Conservation (phyloP, 1,140 invertebrate species). For the roundworm (Caenorhabditis elegans) region DNA sequence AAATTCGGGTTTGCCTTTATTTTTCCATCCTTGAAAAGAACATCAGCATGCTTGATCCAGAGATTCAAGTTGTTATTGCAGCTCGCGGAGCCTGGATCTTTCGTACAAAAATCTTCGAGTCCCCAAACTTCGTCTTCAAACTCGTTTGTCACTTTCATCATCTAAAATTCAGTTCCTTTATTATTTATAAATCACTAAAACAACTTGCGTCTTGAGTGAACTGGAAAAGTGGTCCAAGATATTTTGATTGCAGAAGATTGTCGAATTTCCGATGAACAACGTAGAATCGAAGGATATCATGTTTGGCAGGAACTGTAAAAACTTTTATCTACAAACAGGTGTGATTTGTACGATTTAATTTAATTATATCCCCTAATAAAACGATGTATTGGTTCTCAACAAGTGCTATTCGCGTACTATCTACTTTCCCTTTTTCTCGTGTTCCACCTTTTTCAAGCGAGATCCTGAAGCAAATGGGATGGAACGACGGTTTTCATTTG, state of each 20-base stretch:
- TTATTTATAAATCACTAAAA: background rate
- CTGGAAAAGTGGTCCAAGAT: conserved; percentile 56
- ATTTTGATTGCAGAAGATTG: conserved; percentile 63
- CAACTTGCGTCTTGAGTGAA: conserved; percentile 64
- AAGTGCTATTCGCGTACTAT: background rate
- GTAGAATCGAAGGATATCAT: conserved; percentile 65
- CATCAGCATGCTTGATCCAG: conserved; percentile 66
- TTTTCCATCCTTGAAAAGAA: conserved; percentile 59
- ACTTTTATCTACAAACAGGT: background rate
- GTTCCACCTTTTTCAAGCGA: background rate
- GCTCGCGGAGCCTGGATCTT: conserved; percentile 47
- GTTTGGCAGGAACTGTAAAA: conserved; percentile 43
- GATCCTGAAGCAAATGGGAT: background rate
- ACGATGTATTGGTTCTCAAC: background rate
- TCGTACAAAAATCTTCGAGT: conserved; percentile 65
- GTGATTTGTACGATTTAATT: background rate
- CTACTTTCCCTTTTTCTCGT: conserved; percentile 2
- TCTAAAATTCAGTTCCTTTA: background rate
- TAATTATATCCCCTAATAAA: background rate
- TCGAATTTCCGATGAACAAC: conserved; percentile 64
- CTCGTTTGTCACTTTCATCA: conserved; percentile 42
- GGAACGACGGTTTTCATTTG: conserved; percentile 16
- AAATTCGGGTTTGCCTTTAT: conserved; percentile 62
- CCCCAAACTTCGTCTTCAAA: conserved; percentile 45
- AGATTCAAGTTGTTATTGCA: conserved; percentile 59